These are phyloP conservation scores for Turritopsis rubra DNA, from an alignment of 30 jellyfish, hydroid and myxozoan genomes.

Conservation along the genomic window DNA sequence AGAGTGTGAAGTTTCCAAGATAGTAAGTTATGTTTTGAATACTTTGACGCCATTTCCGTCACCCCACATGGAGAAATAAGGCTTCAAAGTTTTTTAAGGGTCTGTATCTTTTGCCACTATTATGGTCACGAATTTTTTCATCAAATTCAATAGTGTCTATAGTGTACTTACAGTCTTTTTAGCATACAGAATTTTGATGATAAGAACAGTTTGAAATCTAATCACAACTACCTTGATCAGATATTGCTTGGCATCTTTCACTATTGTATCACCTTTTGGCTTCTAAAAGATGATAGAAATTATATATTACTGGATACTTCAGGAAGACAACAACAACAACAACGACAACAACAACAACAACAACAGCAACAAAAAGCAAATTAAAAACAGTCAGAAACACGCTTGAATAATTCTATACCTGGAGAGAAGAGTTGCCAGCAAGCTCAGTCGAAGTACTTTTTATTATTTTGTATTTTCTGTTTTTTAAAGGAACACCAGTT, in stretches of 20 bases:
- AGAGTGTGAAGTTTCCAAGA: too few species aligned
- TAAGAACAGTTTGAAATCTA: background rate
- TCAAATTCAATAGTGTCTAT: too few species aligned
- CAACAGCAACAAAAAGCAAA: background rate
- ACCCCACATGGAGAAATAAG: too few species aligned
- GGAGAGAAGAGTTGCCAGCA: background rate
- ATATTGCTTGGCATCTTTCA: conserved; percentile 18
- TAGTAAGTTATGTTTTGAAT: too few species aligned
- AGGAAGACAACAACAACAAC: background rate
- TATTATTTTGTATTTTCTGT: conserved; percentile 14
- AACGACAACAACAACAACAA: background rate
- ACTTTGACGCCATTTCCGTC: too few species aligned
- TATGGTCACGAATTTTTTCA: too few species aligned
- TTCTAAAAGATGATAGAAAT: background rate
- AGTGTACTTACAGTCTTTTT: too few species aligned
- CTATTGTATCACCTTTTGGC: background rate
- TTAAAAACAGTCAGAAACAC: background rate
- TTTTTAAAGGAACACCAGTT: background rate
- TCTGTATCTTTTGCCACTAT: too few species aligned
- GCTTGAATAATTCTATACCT: background rate
- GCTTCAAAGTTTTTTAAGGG: too few species aligned
- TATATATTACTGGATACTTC: background rate
- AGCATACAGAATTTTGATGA: background rate
- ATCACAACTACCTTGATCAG: conserved; percentile 2
- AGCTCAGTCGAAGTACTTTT: background rate